Evolutionary conservation across 2,888 invertebrate species (phyloP).

Genomic region (Platycheirus albimanus): DNA sequence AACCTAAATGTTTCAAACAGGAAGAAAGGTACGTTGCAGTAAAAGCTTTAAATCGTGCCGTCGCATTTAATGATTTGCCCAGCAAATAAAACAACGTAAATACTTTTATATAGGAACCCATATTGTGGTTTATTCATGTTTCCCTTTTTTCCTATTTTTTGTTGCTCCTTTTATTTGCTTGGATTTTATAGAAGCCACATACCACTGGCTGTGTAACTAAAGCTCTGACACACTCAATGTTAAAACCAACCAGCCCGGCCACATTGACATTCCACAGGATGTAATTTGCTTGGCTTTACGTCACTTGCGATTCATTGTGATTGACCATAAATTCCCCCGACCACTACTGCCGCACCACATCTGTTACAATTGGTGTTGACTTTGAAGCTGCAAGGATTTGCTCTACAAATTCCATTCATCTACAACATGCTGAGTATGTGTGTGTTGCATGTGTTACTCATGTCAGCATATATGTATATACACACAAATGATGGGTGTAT

Average conservation of each 20-base stretch:
- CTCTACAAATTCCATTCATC: background rate
- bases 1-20: no score
- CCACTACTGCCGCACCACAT: constrained; percentile 34
- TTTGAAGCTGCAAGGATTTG: constrained; percentile 23
- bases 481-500: no score
- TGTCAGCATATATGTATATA: background rate
- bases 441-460: background rate
- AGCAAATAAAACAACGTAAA: constrained; percentile 11
- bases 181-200: constrained; percentile 30
- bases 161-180: constrained; percentile 17
- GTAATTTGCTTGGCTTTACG: constrained; percentile 45
- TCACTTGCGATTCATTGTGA: constrained; percentile 48
- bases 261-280: constrained; percentile 48
- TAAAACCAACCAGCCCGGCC: constrained; percentile 8
- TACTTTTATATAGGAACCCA: background rate
- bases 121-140: constrained; percentile 3
- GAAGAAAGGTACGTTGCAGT: no score
- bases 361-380: constrained; percentile 48
- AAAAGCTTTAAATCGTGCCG: constrained; percentile 10
- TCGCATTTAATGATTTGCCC: background rate
- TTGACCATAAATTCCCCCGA: constrained; percentile 49
- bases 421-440: background rate
- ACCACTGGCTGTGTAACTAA: constrained; percentile 27
- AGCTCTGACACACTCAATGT: constrained; percentile 33
- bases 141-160: background rate